A percentile compares a stretch with the other conserved stretches of the same genome.
Evolutionary conservation across 2,113 vertebrate genomes (phyloP).

Genomic region (Rattus norvegicus): DNA sequence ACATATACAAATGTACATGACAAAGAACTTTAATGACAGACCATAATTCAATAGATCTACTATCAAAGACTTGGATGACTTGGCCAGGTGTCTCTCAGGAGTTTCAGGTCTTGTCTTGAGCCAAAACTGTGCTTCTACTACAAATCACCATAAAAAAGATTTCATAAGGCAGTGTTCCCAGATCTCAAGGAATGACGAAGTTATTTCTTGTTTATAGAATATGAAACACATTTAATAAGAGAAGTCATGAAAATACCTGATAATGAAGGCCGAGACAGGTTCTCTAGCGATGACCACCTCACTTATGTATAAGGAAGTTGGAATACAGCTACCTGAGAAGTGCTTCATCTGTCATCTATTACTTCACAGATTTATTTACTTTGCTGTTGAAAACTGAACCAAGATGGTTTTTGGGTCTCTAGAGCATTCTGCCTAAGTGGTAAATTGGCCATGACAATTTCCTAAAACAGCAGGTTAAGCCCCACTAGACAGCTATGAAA

Average conservation of each 20-base stretch:
- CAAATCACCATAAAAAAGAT: neutral
- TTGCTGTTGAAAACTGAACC: neutral
- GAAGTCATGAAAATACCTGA: neutral
- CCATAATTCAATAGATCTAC: neutral
- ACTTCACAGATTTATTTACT: neutral
- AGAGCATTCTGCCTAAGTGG: constrained; percentile 33
- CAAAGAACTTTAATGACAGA: neutral
- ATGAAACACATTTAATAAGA: neutral
- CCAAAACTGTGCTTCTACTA: neutral
- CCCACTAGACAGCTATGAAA: constrained; percentile 38
- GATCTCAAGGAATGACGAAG: neutral
- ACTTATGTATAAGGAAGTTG: neutral
- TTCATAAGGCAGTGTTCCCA: neutral
- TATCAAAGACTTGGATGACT: neutral
- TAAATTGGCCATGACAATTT: constrained; percentile 38
- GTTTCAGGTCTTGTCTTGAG: neutral
- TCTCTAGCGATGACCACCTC: neutral
- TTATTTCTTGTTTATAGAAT: neutral
- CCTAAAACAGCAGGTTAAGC: constrained; percentile 26
- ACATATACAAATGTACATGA: rapidly evolving
- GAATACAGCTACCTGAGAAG: neutral
- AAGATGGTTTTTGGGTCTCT: neutral
- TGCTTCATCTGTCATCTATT: neutral
- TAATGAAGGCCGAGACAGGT: neutral
- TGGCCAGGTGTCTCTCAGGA: neutral